phyloP scores from a whole-genome alignment of 1,140 invertebrate genomes.

The Euwallacea similis region DNA sequence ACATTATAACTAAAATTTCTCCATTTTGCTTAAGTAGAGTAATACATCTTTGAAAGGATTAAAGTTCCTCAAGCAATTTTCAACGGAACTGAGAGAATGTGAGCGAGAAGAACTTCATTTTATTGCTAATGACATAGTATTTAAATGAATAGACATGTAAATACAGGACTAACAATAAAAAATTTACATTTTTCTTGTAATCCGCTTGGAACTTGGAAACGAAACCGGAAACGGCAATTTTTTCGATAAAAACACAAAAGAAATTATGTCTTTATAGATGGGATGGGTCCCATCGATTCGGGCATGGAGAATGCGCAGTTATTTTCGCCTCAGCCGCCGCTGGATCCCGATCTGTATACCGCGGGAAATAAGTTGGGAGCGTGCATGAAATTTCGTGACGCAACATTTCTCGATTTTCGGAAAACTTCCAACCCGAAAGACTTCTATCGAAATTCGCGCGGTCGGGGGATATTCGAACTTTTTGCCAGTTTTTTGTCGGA shows the following conservation, averaged over 20 bases:
- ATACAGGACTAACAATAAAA: too few species aligned
- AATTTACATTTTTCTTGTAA: too few species aligned
- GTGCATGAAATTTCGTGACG: conserved; percentile 36
- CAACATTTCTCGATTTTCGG: conserved; percentile 27
- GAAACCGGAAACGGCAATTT: neutral
- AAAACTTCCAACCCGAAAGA: conserved; percentile 21
- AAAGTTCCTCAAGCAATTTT: too few species aligned
- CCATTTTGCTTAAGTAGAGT: too few species aligned
- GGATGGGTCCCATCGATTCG: conserved; percentile 47
- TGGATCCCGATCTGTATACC: conserved; percentile 36
- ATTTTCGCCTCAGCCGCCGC: conserved; percentile 35
- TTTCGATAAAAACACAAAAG: conserved; percentile 36
- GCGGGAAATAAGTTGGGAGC: conserved; percentile 37
- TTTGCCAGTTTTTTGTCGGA: conserved; percentile 1
- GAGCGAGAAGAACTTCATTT: too few species aligned
- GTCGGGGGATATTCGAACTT: conserved; percentile 10
- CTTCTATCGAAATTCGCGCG: conserved; percentile 27
- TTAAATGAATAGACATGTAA: too few species aligned
- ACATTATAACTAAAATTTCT: too few species aligned
- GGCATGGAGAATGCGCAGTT: conserved; percentile 38
- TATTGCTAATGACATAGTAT: too few species aligned
- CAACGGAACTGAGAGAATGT: too few species aligned
- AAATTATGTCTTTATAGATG: conserved; percentile 43
- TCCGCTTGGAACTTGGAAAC: neutral
- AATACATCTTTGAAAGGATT: too few species aligned